Conservation (phyloP, 2,797 vertebrate species). For the Lagocephalus sceleratus region DNA sequence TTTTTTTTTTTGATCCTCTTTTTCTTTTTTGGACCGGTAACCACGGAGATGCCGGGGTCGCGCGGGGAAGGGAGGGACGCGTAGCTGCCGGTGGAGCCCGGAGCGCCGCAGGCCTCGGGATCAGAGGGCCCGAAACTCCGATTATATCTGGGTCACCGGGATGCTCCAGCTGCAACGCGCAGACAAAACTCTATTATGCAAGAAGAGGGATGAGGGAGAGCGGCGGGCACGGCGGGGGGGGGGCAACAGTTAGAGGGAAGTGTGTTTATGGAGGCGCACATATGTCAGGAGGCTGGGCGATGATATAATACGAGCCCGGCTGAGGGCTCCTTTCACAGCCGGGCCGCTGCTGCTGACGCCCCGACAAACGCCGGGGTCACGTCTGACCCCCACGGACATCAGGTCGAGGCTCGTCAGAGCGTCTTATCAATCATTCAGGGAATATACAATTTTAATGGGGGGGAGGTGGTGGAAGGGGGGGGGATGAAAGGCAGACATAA, state of each 20-base stretch:
- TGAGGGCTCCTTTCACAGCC: conserved; percentile 35
- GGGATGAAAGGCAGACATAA: too few species aligned
- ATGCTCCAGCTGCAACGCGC: conserved; percentile 69
- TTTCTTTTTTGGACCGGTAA: too few species aligned
- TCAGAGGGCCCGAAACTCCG: conserved; percentile 60
- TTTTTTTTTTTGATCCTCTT: too few species aligned
- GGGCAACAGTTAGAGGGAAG: conserved; percentile 39
- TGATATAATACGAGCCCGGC: conserved; percentile 40
- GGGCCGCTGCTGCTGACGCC: background rate
- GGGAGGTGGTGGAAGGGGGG: too few species aligned
- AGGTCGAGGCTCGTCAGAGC: too few species aligned
- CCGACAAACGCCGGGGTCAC: too few species aligned
- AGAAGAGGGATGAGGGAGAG: conserved; percentile 51
- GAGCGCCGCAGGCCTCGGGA: conserved; percentile 56
- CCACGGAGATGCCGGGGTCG: conserved; percentile 76
- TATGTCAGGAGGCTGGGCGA: conserved; percentile 39
- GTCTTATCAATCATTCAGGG: too few species aligned
- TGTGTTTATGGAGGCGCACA: conserved; percentile 43
- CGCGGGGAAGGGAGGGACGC: conserved; percentile 58
- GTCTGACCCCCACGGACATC: too few species aligned
- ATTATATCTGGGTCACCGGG: conserved; percentile 78
- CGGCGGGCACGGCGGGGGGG: conserved; percentile 43
- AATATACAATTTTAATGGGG: too few species aligned
- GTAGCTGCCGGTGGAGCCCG: conserved; percentile 56
- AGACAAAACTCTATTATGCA: conserved; percentile 72